A percentile compares a stretch with the other conserved stretches of the same genome.
Conservation (phyloP, 2,797 vertebrate species). For the Vipera latastei region DNA sequence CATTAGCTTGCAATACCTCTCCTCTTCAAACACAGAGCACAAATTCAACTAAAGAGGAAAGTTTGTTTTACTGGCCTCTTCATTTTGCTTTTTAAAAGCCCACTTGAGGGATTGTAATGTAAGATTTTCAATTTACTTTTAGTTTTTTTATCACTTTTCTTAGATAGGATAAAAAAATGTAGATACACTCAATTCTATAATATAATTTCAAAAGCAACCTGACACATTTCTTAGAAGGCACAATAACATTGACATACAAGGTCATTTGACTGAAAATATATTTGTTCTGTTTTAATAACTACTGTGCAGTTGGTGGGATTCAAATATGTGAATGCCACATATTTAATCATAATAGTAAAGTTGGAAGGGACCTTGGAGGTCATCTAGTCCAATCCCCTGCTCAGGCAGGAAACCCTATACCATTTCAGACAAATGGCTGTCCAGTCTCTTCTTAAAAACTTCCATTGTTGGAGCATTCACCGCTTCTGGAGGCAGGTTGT, state of each 20-base stretch:
- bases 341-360: too few species aligned
- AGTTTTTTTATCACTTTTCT: not conserved
- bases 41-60: not conserved
- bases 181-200: conserved; percentile 21
- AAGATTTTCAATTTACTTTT: not conserved
- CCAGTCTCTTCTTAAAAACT: too few species aligned
- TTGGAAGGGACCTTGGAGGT: too few species aligned
- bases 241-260: not conserved
- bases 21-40: not conserved
- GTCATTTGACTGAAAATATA: conserved; percentile 9
- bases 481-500: too few species aligned
- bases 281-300: conserved; percentile 37
- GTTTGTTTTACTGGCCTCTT: not conserved
- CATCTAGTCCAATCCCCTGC: too few species aligned
- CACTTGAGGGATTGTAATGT: not conserved
- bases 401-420: too few species aligned
- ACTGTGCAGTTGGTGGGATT: not conserved
- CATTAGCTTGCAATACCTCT: not conserved
- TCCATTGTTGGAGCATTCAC: too few species aligned
- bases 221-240: conserved; percentile 20
- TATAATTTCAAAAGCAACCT: conserved; percentile 24
- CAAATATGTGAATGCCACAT: too few species aligned
- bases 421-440: too few species aligned
- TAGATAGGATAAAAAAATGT: not conserved
- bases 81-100: not conserved